These are phyloP conservation scores for Trissolcus brochymenae DNA, from an alignment of 2,888 invertebrate species.

Conservation along the genomic window DNA sequence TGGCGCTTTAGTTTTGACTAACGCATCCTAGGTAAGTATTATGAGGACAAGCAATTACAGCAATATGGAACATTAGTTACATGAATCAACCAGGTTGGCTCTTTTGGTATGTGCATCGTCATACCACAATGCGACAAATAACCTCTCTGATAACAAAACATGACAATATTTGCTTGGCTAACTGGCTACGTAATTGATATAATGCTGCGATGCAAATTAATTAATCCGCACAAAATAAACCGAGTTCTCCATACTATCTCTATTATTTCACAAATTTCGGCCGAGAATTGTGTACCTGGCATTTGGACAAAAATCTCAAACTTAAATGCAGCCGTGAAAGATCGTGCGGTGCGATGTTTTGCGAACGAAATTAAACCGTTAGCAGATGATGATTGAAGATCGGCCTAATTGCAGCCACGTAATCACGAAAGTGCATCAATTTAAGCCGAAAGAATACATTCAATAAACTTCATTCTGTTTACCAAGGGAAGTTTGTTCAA, in stretches of 20 bases:
- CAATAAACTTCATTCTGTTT: slow-evolving; percentile 45
- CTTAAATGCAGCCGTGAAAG: too few relatives aligned
- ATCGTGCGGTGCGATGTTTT: too few relatives aligned
- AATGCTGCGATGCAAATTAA: slow-evolving; percentile 17
- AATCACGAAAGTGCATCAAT: slow-evolving; percentile 39
- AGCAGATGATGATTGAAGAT: slow-evolving; percentile 9
- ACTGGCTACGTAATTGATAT: slow-evolving; percentile 17
- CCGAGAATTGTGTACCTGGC: too few relatives aligned
- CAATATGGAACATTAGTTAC: slow-evolving; percentile 53
- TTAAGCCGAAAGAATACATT: slow-evolving; percentile 38
- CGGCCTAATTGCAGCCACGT: slow-evolving; percentile 13
- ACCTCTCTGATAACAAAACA: slow-evolving; percentile 45
- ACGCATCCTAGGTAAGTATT: slow-evolving; percentile 46
- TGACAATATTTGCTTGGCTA: slow-evolving; percentile 47
- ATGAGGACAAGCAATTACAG: slow-evolving; percentile 51
- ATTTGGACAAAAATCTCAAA: not conserved
- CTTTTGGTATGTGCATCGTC: slow-evolving; percentile 47
- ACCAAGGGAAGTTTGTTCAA: slow-evolving; percentile 35
- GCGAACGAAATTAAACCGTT: slow-evolving; percentile 18
- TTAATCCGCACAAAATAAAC: slow-evolving; percentile 17
- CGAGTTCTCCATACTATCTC: not conserved
- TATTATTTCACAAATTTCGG: not conserved
- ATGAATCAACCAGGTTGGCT: slow-evolving; percentile 53
- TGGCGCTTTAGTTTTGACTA: slow-evolving; percentile 40
- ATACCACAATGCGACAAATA: slow-evolving; percentile 34